These are phyloP conservation scores for Nycticorax nycticorax DNA, from an alignment of 2,113 vertebrate genomes.

Conservation along the genomic window DNA sequence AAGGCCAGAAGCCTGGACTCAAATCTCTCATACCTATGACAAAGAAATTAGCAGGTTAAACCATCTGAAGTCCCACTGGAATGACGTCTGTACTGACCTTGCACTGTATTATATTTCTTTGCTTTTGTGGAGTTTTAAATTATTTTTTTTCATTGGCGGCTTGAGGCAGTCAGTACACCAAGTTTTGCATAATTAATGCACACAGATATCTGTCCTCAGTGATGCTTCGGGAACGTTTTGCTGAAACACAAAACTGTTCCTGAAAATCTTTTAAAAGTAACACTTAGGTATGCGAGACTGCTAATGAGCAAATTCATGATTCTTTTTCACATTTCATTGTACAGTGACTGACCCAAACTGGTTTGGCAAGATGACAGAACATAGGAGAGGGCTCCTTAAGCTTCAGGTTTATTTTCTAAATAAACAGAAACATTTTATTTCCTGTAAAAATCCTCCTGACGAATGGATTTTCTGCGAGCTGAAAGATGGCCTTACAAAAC, in stretches of 20 bases:
- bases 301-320: neutral
- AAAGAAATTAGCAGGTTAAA: neutral
- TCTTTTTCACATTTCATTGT: neutral
- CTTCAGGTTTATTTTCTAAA: neutral
- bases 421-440: neutral
- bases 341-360: neutral
- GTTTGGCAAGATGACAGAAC: neutral
- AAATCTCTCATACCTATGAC: neutral
- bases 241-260: neutral
- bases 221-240: neutral
- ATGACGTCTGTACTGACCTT: neutral
- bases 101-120: neutral
- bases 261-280: neutral
- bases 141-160: neutral
- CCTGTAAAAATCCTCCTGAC: neutral
- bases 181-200: neutral
- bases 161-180: neutral
- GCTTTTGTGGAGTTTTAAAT: neutral
- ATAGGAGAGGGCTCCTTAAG: neutral
- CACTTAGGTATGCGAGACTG: neutral
- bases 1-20: neutral
- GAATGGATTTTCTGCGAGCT: neutral
- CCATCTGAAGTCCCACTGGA: neutral
- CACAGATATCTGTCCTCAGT: neutral
- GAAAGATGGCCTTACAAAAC: neutral